These are phyloP conservation scores for Apogon hyalosoma DNA, from an alignment of 2,797 vertebrate species.

Conservation along the genomic window DNA sequence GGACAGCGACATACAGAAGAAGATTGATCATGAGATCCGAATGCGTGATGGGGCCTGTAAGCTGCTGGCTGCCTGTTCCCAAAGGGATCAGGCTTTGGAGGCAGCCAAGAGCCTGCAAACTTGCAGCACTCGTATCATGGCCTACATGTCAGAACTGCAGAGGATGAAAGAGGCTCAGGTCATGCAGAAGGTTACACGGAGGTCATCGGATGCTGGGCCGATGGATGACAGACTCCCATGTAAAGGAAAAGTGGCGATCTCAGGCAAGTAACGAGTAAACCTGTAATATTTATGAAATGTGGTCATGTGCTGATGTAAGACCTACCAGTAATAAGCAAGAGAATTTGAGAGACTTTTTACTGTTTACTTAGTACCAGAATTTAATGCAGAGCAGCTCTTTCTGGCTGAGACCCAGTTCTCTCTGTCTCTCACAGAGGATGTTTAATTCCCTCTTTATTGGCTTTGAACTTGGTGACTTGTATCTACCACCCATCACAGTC, in stretches of 20 bases:
- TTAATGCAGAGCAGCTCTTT: slow-evolving; percentile 16
- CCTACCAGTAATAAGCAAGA: background rate
- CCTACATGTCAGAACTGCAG: slow-evolving; percentile 94
- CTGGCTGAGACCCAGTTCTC: background rate
- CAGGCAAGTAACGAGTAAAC: slow-evolving; percentile 78
- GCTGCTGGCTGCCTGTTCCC: slow-evolving; percentile 92
- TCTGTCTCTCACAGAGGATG: slow-evolving; percentile 4
- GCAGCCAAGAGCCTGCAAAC: slow-evolving; percentile 92
- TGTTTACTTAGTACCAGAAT: slow-evolving; percentile 12
- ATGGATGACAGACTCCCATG: slow-evolving; percentile 88
- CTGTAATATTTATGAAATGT: background rate
- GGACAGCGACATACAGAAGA: slow-evolving; percentile 95
- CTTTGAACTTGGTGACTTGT: slow-evolving; percentile 29
- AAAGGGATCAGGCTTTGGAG: slow-evolving; percentile 91
- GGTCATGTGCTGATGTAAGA: slow-evolving; percentile 3
- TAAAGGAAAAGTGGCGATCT: slow-evolving; percentile 91
- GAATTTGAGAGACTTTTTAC: background rate
- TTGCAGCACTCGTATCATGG: slow-evolving; percentile 92
- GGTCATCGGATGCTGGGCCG: slow-evolving; percentile 88
- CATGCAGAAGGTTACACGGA: slow-evolving; percentile 86
- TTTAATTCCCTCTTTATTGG: slow-evolving; percentile 21
- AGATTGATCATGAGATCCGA: slow-evolving; percentile 94
- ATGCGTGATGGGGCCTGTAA: slow-evolving; percentile 95
- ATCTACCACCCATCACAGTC: slow-evolving; percentile 26
- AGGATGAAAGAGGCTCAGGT: slow-evolving; percentile 94